Conservation (phyloP, 2,888 invertebrate species). For the Microchrysa polita region DNA sequence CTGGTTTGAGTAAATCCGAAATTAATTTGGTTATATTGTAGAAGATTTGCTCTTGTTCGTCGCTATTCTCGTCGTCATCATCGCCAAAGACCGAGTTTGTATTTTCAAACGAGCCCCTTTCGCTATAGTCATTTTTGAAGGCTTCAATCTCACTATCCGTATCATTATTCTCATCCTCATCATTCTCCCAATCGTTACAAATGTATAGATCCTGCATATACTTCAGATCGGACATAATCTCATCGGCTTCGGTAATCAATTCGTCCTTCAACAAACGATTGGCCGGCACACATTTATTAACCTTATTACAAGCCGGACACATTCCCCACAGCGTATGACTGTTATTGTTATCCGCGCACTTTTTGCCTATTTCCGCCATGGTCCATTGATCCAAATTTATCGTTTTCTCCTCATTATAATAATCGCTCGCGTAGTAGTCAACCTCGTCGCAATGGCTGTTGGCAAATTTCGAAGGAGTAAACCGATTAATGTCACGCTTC, state of each 20-base stretch:
- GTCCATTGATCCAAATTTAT: conserved; percentile 54
- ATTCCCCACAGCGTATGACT: conserved; percentile 59
- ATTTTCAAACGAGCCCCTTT: conserved; percentile 35
- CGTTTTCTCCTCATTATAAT: conserved; percentile 13
- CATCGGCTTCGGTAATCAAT: conserved; percentile 58
- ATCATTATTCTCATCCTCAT: conserved; percentile 45
- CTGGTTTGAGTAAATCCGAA: conserved; percentile 57
- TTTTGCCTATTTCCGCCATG: conserved; percentile 56
- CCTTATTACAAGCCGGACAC: conserved; percentile 58
- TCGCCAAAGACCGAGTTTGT: conserved; percentile 2
- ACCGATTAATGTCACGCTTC: not conserved
- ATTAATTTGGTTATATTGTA: conserved; percentile 58
- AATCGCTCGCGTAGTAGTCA: conserved; percentile 6
- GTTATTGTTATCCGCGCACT: conserved; percentile 53
- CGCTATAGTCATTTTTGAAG: conserved; percentile 32
- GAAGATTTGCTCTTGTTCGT: conserved; percentile 53
- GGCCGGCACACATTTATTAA: conserved; percentile 57
- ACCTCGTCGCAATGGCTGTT: conserved; percentile 26
- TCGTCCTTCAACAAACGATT: conserved; percentile 58
- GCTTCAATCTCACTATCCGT: conserved; percentile 49
- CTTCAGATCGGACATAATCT: conserved; percentile 60
- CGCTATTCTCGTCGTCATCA: conserved; percentile 45
- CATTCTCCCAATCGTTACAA: conserved; percentile 53
- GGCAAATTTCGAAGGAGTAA: conserved; percentile 41
- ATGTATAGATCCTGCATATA: conserved; percentile 60